These are phyloP conservation scores for Lepidurus couesii DNA, from an alignment of 1,140 invertebrate genomes.

Conservation along the genomic window DNA sequence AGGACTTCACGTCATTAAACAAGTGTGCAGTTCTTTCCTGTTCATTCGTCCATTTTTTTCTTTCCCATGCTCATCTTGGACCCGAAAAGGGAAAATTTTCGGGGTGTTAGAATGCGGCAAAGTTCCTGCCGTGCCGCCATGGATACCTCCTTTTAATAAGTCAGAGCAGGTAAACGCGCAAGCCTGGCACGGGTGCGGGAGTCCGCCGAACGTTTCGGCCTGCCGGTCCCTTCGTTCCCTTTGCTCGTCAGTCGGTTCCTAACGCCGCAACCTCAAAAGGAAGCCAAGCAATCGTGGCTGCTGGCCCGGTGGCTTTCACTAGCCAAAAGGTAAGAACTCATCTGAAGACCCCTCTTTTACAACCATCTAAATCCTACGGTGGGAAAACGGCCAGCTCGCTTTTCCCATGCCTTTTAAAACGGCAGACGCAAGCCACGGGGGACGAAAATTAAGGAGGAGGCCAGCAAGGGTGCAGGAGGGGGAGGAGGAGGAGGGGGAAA, in stretches of 20 bases:
- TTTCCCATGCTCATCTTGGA: background rate
- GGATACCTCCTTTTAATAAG: background rate
- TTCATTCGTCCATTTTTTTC: background rate
- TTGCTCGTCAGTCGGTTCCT: background rate
- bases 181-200: background rate
- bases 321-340: constrained; percentile 19
- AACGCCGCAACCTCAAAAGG: constrained; percentile 17
- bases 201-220: constrained; percentile 11
- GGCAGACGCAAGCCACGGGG: constrained; percentile 20
- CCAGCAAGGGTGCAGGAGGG: background rate
- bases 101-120: constrained; percentile 18
- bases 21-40: background rate
- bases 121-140: constrained; percentile 2
- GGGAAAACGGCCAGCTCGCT: background rate
- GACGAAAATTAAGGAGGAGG: background rate
- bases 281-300: constrained; percentile 14
- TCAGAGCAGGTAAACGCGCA: constrained; percentile 5
- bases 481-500: background rate
- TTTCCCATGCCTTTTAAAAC: constrained; percentile 22
- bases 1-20: no score
- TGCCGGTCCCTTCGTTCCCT: background rate
- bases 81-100: background rate
- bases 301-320: constrained; percentile 13
- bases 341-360: constrained; percentile 14
- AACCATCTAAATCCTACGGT: constrained; percentile 10